Conservation (phyloP, 1,140 invertebrate species). For the Drosophila carrolli region DNA sequence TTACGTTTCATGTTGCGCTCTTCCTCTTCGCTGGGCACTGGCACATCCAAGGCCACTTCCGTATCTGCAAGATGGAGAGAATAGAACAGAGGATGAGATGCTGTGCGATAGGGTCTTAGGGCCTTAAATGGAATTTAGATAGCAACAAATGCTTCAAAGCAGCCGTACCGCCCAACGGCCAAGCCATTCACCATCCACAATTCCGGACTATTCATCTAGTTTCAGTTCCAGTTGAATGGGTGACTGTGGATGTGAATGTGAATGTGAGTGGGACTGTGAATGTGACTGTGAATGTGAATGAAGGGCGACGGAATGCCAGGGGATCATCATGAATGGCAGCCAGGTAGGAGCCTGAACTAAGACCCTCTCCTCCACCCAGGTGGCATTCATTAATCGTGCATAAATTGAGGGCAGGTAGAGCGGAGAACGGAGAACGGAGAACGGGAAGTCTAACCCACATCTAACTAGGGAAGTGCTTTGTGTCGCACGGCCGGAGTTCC, state of each 20-base stretch:
- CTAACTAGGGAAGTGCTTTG: constrained; percentile 33
- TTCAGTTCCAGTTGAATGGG: too few species aligned
- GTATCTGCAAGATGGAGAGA: constrained; percentile 86
- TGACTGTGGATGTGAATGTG: background rate
- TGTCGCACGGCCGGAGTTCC: constrained; percentile 29
- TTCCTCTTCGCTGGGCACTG: constrained; percentile 89
- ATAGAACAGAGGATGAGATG: constrained; percentile 19
- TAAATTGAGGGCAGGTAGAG: constrained; percentile 74
- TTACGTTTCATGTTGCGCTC: constrained; percentile 92
- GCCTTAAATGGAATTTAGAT: constrained; percentile 77
- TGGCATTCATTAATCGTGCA: constrained; percentile 81
- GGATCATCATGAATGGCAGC: constrained; percentile 48
- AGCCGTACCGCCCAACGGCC: constrained; percentile 13
- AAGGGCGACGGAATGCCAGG: constrained; percentile 4
- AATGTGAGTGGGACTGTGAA: background rate
- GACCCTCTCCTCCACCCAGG: constrained; percentile 39
- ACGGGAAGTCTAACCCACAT: constrained; percentile 18
- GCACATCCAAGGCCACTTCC: constrained; percentile 89
- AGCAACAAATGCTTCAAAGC: constrained; percentile 56
- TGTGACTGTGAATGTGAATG: constrained; percentile 12
- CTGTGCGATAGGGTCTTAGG: constrained; percentile 29
- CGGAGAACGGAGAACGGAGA: background rate
- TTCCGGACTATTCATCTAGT: background rate
- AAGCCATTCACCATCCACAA: background rate
- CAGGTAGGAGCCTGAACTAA: constrained; percentile 18